A percentile compares a stretch with the other conserved stretches of the same genome.
Evolutionary conservation across 2,113 vertebrate genomes (phyloP).

Genomic region (Labrus mixtus): DNA sequence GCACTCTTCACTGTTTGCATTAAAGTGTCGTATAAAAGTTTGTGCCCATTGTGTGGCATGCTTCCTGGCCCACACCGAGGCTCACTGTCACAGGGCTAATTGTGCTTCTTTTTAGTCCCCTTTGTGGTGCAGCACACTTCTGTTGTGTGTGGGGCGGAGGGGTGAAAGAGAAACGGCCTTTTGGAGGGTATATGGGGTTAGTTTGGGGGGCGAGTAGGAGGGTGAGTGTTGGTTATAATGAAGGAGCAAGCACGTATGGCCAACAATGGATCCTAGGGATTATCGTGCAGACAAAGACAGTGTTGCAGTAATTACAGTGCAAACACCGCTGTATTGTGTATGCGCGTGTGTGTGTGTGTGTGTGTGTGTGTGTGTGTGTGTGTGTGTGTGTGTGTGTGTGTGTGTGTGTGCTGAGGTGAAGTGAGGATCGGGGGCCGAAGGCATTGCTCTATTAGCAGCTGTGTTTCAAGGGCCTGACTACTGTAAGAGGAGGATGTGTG

Average conservation of each 20-base stretch:
- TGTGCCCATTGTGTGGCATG: slow-evolving; percentile 70
- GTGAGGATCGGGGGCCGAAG: slow-evolving; percentile 50
- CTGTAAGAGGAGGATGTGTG: slow-evolving; percentile 51
- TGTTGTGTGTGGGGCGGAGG: slow-evolving; percentile 46
- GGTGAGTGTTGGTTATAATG: slow-evolving; percentile 50
- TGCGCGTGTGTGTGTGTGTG: slow-evolving; percentile 18
- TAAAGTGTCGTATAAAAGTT: slow-evolving; percentile 77
- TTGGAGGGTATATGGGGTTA: slow-evolving; percentile 37
- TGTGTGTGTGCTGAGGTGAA: not conserved
- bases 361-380: no score
- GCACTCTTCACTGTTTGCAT: slow-evolving; percentile 76
- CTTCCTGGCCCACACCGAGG: slow-evolving; percentile 64
- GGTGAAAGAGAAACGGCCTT: slow-evolving; percentile 45
- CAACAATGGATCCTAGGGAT: slow-evolving; percentile 80
- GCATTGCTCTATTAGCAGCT: slow-evolving; percentile 78
- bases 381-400: no score
- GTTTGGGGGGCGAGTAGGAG: slow-evolving; percentile 42
- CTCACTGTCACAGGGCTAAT: slow-evolving; percentile 76
- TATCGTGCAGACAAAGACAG: slow-evolving; percentile 77
- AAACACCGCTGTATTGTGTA: slow-evolving; percentile 60
- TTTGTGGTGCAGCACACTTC: slow-evolving; percentile 84
- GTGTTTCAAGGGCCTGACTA: slow-evolving; percentile 58
- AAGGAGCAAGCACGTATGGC: slow-evolving; percentile 75
- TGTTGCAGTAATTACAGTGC: slow-evolving; percentile 79
- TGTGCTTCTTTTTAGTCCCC: slow-evolving; percentile 62